Evolutionary conservation across 2,797 vertebrate genomes (phyloP).

Genomic region (Poeciliopsis turneri): DNA sequence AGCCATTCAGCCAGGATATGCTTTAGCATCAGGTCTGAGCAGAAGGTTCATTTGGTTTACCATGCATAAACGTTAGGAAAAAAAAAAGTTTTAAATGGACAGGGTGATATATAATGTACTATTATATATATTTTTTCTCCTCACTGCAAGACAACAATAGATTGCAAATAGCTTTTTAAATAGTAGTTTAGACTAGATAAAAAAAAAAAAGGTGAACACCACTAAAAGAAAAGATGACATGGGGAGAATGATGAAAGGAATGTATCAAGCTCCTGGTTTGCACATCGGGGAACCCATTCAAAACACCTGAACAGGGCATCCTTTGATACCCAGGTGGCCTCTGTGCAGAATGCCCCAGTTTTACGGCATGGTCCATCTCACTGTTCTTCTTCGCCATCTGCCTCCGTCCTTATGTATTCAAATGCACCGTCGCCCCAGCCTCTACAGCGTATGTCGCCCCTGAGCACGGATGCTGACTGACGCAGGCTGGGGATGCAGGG

Average conservation of each 20-base stretch:
- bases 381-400: constrained; percentile 19
- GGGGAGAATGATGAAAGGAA: constrained; percentile 34
- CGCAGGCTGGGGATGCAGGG: constrained; percentile 64
- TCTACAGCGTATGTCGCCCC: constrained; percentile 42
- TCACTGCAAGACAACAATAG: not conserved
- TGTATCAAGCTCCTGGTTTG: constrained; percentile 53
- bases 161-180: not conserved
- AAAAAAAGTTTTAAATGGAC: not conserved
- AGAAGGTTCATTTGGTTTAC: constrained; percentile 4
- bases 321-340: constrained; percentile 63
- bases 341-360: constrained; percentile 64
- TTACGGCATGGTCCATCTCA: constrained; percentile 31
- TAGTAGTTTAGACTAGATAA: not conserved
- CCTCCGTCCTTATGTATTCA: constrained; percentile 30
- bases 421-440: constrained; percentile 39
- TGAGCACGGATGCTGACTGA: constrained; percentile 66
- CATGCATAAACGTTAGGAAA: not conserved
- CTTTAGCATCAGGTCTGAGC: not conserved
- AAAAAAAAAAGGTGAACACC: not conserved
- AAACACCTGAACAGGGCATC: constrained; percentile 70
- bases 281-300: constrained; percentile 63
- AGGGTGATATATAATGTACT: not conserved
- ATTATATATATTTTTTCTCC: not conserved
- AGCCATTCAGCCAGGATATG: not conserved
- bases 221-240: constrained; percentile 16